Percentiles rank a stretch among this genome's conserved stretches.
Evolutionary conservation across 1,140 invertebrate genomes (phyloP).

Genomic region (Drosophila auraria): DNA sequence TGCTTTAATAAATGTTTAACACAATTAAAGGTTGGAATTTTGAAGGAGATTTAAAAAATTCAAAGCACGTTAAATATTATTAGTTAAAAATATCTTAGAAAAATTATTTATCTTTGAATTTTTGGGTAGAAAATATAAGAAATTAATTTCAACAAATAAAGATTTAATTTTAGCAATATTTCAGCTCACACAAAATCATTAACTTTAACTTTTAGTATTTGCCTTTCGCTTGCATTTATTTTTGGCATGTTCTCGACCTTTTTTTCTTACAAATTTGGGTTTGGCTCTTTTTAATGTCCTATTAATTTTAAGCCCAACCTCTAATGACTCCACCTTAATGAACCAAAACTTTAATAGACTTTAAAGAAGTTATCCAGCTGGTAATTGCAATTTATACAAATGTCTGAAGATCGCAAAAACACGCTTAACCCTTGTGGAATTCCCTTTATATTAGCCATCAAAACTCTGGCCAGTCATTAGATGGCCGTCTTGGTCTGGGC

Average conservation of each 20-base stretch:
- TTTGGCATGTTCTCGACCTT: not conserved
- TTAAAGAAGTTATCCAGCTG: conserved; percentile 20
- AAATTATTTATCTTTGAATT: no score
- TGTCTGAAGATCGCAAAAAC: conserved; percentile 1
- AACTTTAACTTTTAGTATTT: not conserved
- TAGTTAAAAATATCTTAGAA: not conserved
- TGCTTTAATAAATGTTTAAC: conserved; percentile 5
- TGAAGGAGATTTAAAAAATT: not conserved
- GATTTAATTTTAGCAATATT: not conserved
- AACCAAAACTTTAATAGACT: conserved; percentile 23
- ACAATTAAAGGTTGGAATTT: not conserved
- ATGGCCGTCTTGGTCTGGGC: not conserved
- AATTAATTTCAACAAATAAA: not conserved
- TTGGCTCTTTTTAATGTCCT: not conserved
- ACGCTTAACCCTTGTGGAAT: conserved; percentile 13
- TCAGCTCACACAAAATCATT: not conserved
- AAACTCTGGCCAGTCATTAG: conserved; percentile 10
- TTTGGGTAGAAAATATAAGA: not conserved
- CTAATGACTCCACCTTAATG: conserved; percentile 18
- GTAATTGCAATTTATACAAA: conserved; percentile 47
- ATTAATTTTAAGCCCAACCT: not conserved
- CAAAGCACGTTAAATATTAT: not conserved
- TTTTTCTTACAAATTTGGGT: not conserved
- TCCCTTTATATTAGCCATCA: conserved; percentile 41
- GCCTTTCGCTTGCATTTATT: not conserved